Percentiles rank a stretch among this genome's conserved stretches.
phyloP scores from a whole-genome alignment of 2,888 invertebrate genomes.

The Ceratothoa steindachneri region DNA sequence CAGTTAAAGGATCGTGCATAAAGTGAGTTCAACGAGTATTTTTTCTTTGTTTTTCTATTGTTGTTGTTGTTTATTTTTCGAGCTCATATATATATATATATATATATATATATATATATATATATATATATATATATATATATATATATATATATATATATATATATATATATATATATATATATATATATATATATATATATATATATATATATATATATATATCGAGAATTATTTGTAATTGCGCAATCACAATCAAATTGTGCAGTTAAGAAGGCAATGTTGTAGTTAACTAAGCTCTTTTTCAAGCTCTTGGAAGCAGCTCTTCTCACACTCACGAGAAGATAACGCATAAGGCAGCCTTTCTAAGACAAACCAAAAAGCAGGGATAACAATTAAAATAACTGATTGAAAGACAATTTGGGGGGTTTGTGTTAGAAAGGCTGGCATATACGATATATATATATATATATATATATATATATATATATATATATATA shows the following conservation, averaged over 20 bases:
- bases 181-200: background rate
- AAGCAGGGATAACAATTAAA: too few relatives aligned
- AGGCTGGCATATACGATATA: too few relatives aligned
- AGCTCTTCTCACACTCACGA: too few relatives aligned
- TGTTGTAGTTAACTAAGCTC: too few relatives aligned
- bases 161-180: background rate
- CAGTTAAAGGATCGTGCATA: too few relatives aligned
- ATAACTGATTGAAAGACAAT: too few relatives aligned
- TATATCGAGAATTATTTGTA: background rate
- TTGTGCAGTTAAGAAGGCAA: too few relatives aligned
- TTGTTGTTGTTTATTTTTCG: background rate
- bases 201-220: background rate
- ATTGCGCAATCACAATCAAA: background rate
- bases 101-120: background rate
- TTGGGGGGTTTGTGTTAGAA: too few relatives aligned
- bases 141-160: background rate
- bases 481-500: background rate
- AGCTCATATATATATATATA: background rate
- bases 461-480: background rate
- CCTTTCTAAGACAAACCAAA: too few relatives aligned
- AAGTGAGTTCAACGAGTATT: too few relatives aligned
- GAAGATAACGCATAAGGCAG: too few relatives aligned
- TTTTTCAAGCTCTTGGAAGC: too few relatives aligned
- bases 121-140: background rate
- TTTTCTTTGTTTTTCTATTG: background rate